Evolutionary conservation across 2,888 invertebrate species (phyloP), one percentile per base, ranked within the genome.

Genomic region (Rhyacophila evoluta): DNA sequence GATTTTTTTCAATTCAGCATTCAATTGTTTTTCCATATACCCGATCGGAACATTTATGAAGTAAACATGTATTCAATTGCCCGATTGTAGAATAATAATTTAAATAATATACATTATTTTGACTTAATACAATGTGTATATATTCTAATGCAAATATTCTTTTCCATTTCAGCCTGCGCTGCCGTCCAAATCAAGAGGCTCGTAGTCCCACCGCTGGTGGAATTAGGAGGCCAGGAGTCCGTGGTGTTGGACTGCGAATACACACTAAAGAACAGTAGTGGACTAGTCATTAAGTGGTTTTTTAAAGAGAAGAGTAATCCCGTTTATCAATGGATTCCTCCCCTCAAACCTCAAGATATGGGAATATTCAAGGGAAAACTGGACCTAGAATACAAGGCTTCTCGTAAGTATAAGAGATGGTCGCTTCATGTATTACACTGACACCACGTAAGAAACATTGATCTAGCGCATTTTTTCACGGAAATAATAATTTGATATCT

Each of bases 291-390:
- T 84, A 89, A 89, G 84, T 89, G 89, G 89, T 89, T 89, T 85
- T 89, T 89, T 84, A 89, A 89, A 83, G 80, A 81, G 70, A 82
- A 79, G 73, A 79, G 68, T 29, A 88, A 88, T 2, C 84, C 89
- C 33, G 88, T 89, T 41, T 89, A 89, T 83, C 89, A 89, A 82
- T 89, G 89, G 89, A 89, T 89, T 83, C 89, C 89, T 6, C 89
- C 89, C 0, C 83, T 86, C 82, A 84, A 85, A 78, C 89, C 89
- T 33, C 89, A 89, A 84, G 88, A 88, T 75, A 86, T 89, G 38
- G 89, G 89, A 77, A 85, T 89, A 55, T 84, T 89, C 72, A 89
- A 89, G 83, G 89, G 88, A 39, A 89, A 88, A 84, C 87, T 89
- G 71, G 89, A 89, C 75, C 84, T 88, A 80, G 85, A 84, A 74